Evolutionary conservation across 1,140 invertebrate species (phyloP).

Genomic region (Zaprionus lachaisei): DNA sequence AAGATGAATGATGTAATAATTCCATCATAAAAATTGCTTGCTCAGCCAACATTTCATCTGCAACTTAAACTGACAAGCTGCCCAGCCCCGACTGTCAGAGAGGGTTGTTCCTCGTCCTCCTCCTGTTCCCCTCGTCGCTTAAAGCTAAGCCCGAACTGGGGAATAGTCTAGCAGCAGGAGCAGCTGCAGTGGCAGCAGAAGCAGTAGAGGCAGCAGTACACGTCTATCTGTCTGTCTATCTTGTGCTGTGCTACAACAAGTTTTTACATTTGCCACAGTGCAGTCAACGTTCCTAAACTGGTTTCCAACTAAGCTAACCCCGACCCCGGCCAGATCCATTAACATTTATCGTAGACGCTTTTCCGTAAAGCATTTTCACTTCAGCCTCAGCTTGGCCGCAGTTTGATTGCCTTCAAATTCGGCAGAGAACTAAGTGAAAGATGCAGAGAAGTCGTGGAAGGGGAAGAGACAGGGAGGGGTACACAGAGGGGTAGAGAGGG

Average conservation of each 20-base stretch:
- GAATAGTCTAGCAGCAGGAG: constrained; percentile 30
- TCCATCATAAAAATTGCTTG: constrained; percentile 77
- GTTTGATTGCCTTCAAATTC: constrained; percentile 55
- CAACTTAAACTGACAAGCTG: constrained; percentile 52
- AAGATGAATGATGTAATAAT: constrained; percentile 83
- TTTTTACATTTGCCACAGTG: constrained; percentile 62
- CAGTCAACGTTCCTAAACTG: constrained; percentile 53
- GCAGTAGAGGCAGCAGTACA: constrained; percentile 3
- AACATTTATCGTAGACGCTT: constrained; percentile 56
- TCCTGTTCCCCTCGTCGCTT: constrained; percentile 28
- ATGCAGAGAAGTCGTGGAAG: background rate
- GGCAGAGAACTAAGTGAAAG: constrained; percentile 14
- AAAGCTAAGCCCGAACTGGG: constrained; percentile 55
- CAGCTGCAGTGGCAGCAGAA: constrained; percentile 23
- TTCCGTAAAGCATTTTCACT: constrained; percentile 23
- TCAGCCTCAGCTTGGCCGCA: constrained; percentile 54
- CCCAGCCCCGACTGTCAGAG: constrained; percentile 44
- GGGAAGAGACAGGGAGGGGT: background rate
- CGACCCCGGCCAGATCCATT: constrained; percentile 51
- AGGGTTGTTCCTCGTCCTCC: constrained; percentile 54
- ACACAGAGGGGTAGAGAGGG: constrained; percentile 1
- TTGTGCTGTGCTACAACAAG: constrained; percentile 58
- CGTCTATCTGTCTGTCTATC: constrained; percentile 19
- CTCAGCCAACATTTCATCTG: constrained; percentile 52
- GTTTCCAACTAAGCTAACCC: constrained; percentile 63